These are phyloP conservation scores for Cydia splendana DNA, from an alignment of 1,140 invertebrate species.

Conservation along the genomic window DNA sequence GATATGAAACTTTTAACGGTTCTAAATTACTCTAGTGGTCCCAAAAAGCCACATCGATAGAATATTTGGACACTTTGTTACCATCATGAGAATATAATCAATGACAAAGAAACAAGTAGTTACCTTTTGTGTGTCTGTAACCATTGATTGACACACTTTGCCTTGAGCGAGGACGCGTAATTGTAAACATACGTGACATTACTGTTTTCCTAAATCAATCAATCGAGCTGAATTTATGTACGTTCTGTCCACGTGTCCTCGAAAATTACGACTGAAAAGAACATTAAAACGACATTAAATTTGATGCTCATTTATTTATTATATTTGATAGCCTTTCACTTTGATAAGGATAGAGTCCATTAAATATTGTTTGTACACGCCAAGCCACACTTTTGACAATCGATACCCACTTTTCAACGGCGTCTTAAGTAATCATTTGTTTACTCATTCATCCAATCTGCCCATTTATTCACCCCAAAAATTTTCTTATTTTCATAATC, in stretches of 20 bases:
- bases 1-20: too few relatives aligned
- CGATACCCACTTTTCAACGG: too few relatives aligned
- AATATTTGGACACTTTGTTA: not conserved
- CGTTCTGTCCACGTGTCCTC: not conserved
- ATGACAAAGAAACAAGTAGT: constrained; percentile 3
- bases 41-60: too few relatives aligned
- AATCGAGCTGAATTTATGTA: constrained; percentile 10
- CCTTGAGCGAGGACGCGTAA: constrained; percentile 20
- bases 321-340: too few relatives aligned
- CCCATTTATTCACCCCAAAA: too few relatives aligned
- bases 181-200: constrained; percentile 30
- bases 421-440: too few relatives aligned
- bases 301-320: not conserved
- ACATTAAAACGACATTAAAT: not conserved
- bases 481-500: too few relatives aligned
- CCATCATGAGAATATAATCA: not conserved
- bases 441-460: too few relatives aligned
- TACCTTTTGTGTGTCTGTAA: constrained; percentile 17
- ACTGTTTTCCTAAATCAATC: constrained; percentile 23
- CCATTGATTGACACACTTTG: constrained; percentile 29
- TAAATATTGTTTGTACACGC: too few relatives aligned
- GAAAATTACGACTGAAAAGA: not conserved
- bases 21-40: too few relatives aligned
- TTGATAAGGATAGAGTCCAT: too few relatives aligned
- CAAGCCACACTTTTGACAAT: too few relatives aligned